Percentiles rank a stretch among this genome's conserved stretches.
Conservation (phyloP, 2,113 vertebrate species). For the Eudyptes chrysolophus region DNA sequence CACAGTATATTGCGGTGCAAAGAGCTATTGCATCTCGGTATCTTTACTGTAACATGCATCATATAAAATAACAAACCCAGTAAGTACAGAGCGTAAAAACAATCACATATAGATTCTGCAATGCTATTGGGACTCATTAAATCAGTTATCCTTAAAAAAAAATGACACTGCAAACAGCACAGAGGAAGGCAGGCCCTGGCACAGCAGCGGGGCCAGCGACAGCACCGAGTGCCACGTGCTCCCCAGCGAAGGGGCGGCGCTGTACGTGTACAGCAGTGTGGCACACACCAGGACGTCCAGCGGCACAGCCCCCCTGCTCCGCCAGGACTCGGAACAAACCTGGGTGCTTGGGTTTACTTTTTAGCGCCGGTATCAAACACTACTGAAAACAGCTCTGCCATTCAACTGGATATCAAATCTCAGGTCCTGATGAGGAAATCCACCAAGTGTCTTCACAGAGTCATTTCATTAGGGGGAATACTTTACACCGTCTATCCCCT, state of each 20-base stretch:
- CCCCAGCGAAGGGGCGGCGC: fast-evolving
- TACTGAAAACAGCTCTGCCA: background rate
- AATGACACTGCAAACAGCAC: background rate
- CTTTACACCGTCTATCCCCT: background rate
- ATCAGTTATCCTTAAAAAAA: background rate
- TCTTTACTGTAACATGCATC: background rate
- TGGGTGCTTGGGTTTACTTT: background rate
- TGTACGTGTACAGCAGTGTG: fast-evolving
- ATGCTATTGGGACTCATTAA: background rate
- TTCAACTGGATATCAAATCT: background rate
- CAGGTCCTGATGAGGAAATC: background rate
- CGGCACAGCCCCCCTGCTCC: background rate
- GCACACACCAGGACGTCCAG: background rate
- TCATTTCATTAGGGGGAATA: background rate
- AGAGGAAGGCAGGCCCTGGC: background rate
- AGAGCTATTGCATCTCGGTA: fast-evolving
- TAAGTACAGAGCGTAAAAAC: background rate
- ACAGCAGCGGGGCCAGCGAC: background rate
- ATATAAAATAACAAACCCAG: background rate
- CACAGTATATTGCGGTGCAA: fast-evolving
- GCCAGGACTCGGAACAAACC: background rate
- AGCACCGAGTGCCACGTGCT: fast-evolving
- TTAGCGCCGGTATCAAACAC: background rate
- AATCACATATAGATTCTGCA: background rate
- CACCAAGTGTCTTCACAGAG: background rate